Percentiles rank a stretch among this genome's conserved stretches.
Evolutionary conservation across 2,797 vertebrate genomes (phyloP).

Genomic region (Numenius phaeopus): DNA sequence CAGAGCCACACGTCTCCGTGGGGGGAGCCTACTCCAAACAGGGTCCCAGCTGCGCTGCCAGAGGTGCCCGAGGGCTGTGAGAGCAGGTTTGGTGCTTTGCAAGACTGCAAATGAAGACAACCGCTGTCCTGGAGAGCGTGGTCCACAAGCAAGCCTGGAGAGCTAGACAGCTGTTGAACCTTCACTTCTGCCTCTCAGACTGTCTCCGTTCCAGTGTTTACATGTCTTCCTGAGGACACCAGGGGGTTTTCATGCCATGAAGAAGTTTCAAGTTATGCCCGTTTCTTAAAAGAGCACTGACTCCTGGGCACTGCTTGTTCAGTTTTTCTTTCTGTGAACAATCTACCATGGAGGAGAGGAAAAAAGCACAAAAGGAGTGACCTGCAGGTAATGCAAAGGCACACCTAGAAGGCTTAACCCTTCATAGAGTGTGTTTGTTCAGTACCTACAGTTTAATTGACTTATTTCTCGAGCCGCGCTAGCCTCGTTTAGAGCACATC

Average conservation of each 20-base stretch:
- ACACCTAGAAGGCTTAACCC: not conserved
- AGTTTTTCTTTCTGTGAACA: not conserved
- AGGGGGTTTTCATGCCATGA: not conserved
- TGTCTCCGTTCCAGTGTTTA: not conserved
- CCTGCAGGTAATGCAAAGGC: not conserved
- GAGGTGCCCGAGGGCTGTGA: rapidly evolving
- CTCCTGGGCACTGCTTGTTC: not conserved
- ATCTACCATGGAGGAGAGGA: not conserved
- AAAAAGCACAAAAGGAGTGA: not conserved
- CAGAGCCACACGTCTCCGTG: not conserved
- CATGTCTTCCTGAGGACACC: not conserved
- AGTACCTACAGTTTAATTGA: not conserved
- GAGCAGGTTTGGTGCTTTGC: not conserved
- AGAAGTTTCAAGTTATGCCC: not conserved
- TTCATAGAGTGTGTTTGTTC: not conserved
- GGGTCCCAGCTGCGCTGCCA: not conserved
- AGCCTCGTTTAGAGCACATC: not conserved
- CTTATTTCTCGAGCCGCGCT: not conserved
- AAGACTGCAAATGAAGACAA: not conserved
- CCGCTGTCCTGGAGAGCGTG: not conserved
- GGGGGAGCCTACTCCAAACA: not conserved
- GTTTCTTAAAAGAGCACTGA: not conserved
- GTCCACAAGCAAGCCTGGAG: not conserved
- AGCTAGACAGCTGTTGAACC: rapidly evolving
- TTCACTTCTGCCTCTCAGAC: not conserved